Base-by-base conservation (phyloP, 2,797 vertebrate species). In the Nothura maculosa region DNA sequence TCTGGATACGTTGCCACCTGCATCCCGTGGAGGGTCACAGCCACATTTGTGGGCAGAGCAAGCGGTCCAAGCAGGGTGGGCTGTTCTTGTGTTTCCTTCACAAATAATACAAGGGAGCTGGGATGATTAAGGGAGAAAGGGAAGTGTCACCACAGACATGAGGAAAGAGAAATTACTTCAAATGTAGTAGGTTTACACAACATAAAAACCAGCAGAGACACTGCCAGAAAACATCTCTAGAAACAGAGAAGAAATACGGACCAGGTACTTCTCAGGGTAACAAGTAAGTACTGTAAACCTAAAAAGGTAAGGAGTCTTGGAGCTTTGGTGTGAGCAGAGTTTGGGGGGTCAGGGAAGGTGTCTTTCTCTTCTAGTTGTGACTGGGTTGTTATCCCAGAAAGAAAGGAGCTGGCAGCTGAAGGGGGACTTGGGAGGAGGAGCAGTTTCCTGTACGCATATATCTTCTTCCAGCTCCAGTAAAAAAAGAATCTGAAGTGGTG, bases 261-360 rank as follows among this genome's bases (percentile, higher is more conserved):
- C 6, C 7, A 60, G 75, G 36, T 62, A 8, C 8, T 75, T 62
- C 47, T 15, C 16, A 91, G 47, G 15, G 15, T 16, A 69, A 77
- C 10, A 13, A 61, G 4, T 52, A 75, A 83, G 69, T 15, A 9
- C 48, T 48, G 25, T 58, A 61, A 61, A 21, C 32, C 34, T 42
- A 32, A 30, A 63, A 52, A 25, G 16, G 8, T 36, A 73, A 62
- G 78, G 11, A 13, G 10, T 58, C 38, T 90, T 16, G 24, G 27
- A 76, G 21, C 0, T 0, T 40, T 17, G 28, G 50, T 11, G 6
- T 19, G 20, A 48, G 30, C 30, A 75, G 21, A 30, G 9, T 10
- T 12, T 28, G 19, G 30, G 20, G 12, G 4, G 0, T 48, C 62
- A 58, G 1, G 1, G 21, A 83, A 34, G 20, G 9, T 27, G 28